Base-by-base conservation (phyloP, 2,113 vertebrate genomes). In the Anolis sagrei region DNA sequence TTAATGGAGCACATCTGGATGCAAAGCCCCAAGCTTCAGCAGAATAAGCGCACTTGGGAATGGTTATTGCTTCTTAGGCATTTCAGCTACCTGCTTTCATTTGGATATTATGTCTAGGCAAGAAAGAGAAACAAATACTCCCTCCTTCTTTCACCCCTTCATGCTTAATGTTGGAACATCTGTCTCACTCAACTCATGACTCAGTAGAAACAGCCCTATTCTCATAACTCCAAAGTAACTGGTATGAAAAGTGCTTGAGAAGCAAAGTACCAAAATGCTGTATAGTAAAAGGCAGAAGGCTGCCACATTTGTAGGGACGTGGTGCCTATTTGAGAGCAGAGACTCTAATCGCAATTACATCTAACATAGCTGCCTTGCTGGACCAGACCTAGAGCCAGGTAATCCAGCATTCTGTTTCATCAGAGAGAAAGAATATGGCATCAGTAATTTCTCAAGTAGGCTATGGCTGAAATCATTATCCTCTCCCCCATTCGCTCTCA, bases 1-100 rank as follows among this genome's bases (percentile, higher is more conserved):
- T 79, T 62, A 79, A 79, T 49, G 66, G 68, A 83, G 32, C 29
- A 51, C 76, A 83, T 73, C 36, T 73, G 75, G 36, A 70, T 79
- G 44, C 78, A 72, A 82, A 49, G 16, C 13, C 73, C 29, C 21
- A n/a, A 29, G 73, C 54, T 62, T 64, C 5, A 64, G 51, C 13
- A 73, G 29, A 54, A 51, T 32, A 86, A 75, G n/a, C 5, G 1
- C 77, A 74, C n/a, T 44, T 64, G 39, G 36, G 36, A 75, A 66
- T 49, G 64, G 36, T 86, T 66, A 51, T 3, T 49, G 23, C n/a
- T 80, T 75, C 58, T 23, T 25, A 6, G 34, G 6, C 44, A 81
- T 48, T 14, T 34, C 74, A 49, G 36, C 44, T 16, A 80, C 18
- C 48, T 36, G 36, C 11, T 80, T 80, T 66, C 3, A 61, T 10